phyloP scores from a whole-genome alignment of 2,113 vertebrate species.

The Butorides virescens region DNA sequence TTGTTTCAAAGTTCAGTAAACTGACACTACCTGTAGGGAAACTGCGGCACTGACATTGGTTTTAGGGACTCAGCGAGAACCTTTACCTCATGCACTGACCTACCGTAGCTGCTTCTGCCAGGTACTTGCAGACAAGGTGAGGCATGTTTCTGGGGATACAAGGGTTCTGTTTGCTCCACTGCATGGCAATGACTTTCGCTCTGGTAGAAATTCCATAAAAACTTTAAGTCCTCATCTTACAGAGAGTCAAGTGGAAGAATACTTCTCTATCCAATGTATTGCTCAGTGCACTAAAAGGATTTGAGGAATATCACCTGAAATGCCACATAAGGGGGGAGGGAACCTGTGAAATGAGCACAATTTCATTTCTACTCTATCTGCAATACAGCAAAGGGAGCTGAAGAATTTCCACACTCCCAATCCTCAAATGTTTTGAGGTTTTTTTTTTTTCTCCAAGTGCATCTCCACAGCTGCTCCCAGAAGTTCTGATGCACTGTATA shows the following conservation, averaged over 20 bases:
- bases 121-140: neutral
- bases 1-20: neutral
- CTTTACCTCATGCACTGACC: neutral
- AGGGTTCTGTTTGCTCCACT: neutral
- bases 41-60: neutral
- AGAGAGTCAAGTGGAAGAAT: neutral
- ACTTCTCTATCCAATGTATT: neutral
- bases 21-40: neutral
- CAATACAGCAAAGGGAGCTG: neutral
- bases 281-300: neutral
- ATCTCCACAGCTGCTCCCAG: neutral
- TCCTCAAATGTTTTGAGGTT: neutral
- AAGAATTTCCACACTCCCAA: neutral
- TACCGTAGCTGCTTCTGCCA: neutral
- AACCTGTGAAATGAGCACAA: neutral
- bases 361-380: neutral
- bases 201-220: neutral
- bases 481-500: neutral
- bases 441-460: neutral
- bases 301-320: neutral
- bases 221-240: neutral
- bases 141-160: neutral
- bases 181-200: neutral
- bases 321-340: neutral
- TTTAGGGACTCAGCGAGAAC: neutral